Evolutionary conservation across 2,113 vertebrate genomes (phyloP).

Genomic region (Ophthalmotilapia sp.): DNA sequence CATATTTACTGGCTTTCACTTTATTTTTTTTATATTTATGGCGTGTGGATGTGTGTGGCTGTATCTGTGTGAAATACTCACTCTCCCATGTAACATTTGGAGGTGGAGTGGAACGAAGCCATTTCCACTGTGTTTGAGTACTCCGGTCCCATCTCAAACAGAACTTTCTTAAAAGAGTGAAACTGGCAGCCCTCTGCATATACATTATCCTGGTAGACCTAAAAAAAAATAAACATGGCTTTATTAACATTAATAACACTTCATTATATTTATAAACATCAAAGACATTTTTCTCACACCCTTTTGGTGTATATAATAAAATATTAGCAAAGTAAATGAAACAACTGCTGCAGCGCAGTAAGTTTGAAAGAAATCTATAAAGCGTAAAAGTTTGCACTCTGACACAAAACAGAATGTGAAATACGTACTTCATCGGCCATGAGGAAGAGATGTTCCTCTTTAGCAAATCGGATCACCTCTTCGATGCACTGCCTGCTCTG

Average conservation of each 20-base stretch:
- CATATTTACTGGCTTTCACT: background rate
- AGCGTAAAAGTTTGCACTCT: background rate
- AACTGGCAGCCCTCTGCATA: conserved; percentile 83
- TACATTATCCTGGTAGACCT: conserved; percentile 88
- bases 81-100: conserved; percentile 96
- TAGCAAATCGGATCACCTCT: conserved; percentile 76
- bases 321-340: background rate
- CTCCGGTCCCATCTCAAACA: conserved; percentile 85
- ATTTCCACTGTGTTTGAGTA: conserved; percentile 77
- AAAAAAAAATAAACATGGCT: background rate
- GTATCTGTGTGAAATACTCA: conserved; percentile 54
- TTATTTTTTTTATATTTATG: background rate
- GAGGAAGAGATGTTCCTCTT: conserved; percentile 73
- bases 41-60: background rate
- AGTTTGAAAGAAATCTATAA: background rate
- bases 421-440: conserved; percentile 86
- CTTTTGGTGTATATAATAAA: background rate
- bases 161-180: conserved; percentile 92
- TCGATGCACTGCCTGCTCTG: conserved; percentile 77
- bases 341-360: background rate
- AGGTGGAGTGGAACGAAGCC: conserved; percentile 88
- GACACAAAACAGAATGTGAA: background rate
- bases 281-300: background rate
- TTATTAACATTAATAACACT: background rate
- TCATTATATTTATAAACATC: background rate